A percentile compares a stretch with the other conserved stretches of the same genome.
phyloP scores from a whole-genome alignment of 2,888 invertebrate genomes.

The Timema cristinae region DNA sequence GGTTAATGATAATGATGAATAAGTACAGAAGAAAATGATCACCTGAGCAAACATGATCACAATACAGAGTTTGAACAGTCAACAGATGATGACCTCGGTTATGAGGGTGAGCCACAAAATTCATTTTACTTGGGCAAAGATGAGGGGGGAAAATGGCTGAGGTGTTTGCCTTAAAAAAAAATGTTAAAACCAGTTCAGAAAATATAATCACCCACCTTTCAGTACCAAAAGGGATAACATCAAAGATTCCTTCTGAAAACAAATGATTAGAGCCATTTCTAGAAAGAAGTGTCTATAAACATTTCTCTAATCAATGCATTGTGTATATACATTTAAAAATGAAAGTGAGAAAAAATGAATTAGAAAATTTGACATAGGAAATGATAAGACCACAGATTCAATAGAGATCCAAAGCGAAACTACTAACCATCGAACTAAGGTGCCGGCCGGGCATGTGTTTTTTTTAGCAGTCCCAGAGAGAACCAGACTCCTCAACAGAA shows the following conservation, averaged over 20 bases:
- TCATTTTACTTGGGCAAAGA: neutral
- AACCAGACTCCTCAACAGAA: no score
- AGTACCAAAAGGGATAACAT: conserved; percentile 11
- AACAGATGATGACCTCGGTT: neutral
- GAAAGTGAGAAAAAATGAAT: no score
- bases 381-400: no score
- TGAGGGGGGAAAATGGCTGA: conserved; percentile 3
- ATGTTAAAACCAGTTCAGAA: conserved; percentile 1
- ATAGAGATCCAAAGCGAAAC: no score
- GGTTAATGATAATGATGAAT: neutral
- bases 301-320: no score
- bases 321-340: no score
- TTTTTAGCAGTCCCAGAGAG: no score
- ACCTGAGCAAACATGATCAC: conserved; percentile 6
- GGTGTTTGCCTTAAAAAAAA: neutral
- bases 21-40: neutral
- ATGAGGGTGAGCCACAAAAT: conserved; percentile 9
- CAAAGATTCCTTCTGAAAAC: neutral
- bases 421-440: no score
- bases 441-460: no score
- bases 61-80: conserved; percentile 7
- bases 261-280: neutral
- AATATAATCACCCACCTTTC: conserved; percentile 10
- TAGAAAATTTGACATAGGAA: no score
- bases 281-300: neutral